These are phyloP conservation scores for Stictonetta naevosa DNA, from an alignment of 2,113 vertebrate species.

Conservation along the genomic window DNA sequence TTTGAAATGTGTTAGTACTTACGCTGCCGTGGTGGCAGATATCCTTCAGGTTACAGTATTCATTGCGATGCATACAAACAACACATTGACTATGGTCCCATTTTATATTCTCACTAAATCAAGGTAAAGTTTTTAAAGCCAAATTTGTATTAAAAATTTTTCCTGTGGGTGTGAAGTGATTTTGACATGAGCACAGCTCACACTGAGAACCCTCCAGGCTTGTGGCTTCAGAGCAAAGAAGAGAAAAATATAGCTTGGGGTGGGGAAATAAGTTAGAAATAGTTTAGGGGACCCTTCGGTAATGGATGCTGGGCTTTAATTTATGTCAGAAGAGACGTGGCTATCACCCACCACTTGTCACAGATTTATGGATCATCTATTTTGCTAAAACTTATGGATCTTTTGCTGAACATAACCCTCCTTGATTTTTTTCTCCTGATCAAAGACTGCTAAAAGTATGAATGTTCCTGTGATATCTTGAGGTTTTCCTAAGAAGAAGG, in stretches of 20 bases:
- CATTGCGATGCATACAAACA: constrained; percentile 67
- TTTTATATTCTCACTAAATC: constrained; percentile 78
- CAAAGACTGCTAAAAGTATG: constrained; percentile 6
- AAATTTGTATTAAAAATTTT: constrained; percentile 63
- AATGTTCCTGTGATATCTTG: constrained; percentile 16
- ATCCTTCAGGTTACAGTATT: constrained; percentile 59
- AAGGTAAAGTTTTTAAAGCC: constrained; percentile 76
- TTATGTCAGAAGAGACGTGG: constrained; percentile 11
- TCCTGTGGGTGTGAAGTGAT: constrained; percentile 74
- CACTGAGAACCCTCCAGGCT: constrained; percentile 49
- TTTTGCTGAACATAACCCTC: constrained; percentile 9
- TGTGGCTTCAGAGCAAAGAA: constrained; percentile 7
- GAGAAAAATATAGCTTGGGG: neutral
- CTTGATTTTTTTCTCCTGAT: neutral
- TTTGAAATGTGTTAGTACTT: constrained; percentile 50
- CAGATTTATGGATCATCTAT: constrained; percentile 10
- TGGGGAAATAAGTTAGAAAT: constrained; percentile 35
- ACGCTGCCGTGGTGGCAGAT: constrained; percentile 70
- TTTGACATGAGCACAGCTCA: constrained; percentile 60
- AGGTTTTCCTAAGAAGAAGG: constrained; percentile 52
- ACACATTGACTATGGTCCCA: constrained; percentile 69
- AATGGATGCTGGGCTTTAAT: neutral
- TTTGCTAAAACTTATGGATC: constrained; percentile 39
- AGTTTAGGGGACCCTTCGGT: constrained; percentile 13
- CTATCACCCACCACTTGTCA: neutral